A percentile compares a stretch with the other conserved stretches of the same genome.
These are phyloP conservation scores for Meda fulgida DNA, from an alignment of 2,797 vertebrate species.

Conservation along the genomic window DNA sequence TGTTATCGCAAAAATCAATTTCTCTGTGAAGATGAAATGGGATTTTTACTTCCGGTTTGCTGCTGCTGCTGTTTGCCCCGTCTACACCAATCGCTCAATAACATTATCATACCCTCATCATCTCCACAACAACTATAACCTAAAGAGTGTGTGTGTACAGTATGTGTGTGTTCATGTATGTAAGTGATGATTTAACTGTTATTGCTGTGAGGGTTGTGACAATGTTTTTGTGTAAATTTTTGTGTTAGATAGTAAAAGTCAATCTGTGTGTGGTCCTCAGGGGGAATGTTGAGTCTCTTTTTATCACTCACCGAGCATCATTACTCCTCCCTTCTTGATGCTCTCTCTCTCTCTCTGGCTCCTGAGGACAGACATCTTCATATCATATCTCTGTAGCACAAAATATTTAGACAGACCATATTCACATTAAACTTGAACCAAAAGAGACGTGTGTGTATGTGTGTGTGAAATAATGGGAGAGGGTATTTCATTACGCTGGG, in stretches of 20 bases:
- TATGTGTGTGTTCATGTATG: neutral
- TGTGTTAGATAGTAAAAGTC: constrained; percentile 28
- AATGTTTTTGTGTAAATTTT: constrained; percentile 30
- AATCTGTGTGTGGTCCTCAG: constrained; percentile 36
- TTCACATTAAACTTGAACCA: constrained; percentile 54
- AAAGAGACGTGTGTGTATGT: constrained; percentile 17
- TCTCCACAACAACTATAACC: constrained; percentile 14
- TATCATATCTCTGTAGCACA: constrained; percentile 48
- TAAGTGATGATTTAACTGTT: constrained; percentile 29
- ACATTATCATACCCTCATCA: neutral
- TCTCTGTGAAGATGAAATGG: constrained; percentile 7
- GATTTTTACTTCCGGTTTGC: constrained; percentile 10
- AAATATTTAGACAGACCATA: constrained; percentile 58
- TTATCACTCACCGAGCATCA: constrained; percentile 57
- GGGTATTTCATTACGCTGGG: constrained; percentile 61
- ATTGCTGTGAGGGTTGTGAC: constrained; percentile 27
- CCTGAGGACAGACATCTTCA: constrained; percentile 51
- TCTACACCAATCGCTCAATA: neutral
- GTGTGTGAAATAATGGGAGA: constrained; percentile 46
- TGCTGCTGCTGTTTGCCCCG: neutral
- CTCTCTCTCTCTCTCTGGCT: constrained; percentile 52
- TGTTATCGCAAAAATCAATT: constrained; percentile 4
- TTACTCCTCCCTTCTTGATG: constrained; percentile 44
- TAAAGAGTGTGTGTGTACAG: neutral
- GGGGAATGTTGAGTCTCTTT: constrained; percentile 45